Evolutionary conservation across 2,888 invertebrate genomes (phyloP).

Genomic region (Caenorhabditis zanzibari): DNA sequence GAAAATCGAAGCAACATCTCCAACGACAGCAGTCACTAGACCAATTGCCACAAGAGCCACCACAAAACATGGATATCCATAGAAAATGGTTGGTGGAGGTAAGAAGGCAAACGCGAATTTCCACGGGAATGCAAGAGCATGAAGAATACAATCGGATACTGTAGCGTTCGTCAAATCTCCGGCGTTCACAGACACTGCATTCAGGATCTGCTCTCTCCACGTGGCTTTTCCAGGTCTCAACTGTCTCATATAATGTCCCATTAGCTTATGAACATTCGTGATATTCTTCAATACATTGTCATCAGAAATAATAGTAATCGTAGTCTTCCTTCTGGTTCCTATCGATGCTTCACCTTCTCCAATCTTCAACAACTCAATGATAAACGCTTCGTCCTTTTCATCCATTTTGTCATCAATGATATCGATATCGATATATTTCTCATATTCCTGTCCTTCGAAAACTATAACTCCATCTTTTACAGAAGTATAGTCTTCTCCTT

Average conservation of each 20-base stretch:
- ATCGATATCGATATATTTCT: slow-evolving; percentile 85
- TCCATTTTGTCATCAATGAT: slow-evolving; percentile 86
- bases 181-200: slow-evolving; percentile 86
- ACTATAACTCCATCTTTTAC: slow-evolving; percentile 59
- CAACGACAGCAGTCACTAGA: slow-evolving; percentile 86
- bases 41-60: slow-evolving; percentile 86
- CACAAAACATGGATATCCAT: slow-evolving; percentile 87
- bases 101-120: slow-evolving; percentile 85
- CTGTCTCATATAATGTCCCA: slow-evolving; percentile 73
- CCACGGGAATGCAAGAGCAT: slow-evolving; percentile 84
- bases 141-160: slow-evolving; percentile 86
- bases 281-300: slow-evolving; percentile 84
- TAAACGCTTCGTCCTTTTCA: slow-evolving; percentile 87
- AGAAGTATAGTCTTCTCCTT: slow-evolving; percentile 85
- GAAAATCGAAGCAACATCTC: slow-evolving; percentile 86
- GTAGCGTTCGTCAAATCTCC: slow-evolving; percentile 86
- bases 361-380: slow-evolving; percentile 84
- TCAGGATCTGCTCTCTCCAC: slow-evolving; percentile 84
- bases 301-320: slow-evolving; percentile 86
- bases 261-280: slow-evolving; percentile 72
- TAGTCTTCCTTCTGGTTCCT: slow-evolving; percentile 84
- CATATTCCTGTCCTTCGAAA: slow-evolving; percentile 84
- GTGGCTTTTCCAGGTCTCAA: slow-evolving; percentile 74
- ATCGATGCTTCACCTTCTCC: slow-evolving; percentile 84
- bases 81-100: slow-evolving; percentile 86